Percentiles rank a stretch among this genome's conserved stretches.
Evolutionary conservation across 2,113 vertebrate species (phyloP).

Genomic region (Tringa solitaria): DNA sequence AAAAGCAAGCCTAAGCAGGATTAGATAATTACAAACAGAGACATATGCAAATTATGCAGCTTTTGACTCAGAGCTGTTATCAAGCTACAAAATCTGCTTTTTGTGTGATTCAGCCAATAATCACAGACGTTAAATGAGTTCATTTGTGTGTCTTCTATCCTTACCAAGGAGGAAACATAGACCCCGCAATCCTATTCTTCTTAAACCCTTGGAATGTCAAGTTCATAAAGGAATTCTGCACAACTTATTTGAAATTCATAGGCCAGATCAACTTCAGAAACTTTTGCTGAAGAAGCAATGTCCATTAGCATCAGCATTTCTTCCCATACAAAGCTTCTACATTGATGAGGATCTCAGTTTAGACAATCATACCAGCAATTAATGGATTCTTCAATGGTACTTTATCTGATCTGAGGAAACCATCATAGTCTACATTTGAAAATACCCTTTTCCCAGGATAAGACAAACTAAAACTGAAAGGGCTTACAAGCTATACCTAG

Average conservation of each 20-base stretch:
- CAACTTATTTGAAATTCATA: neutral
- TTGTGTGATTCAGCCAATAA: slow-evolving; percentile 44
- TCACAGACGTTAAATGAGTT: slow-evolving; percentile 50
- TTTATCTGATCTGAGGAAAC: neutral
- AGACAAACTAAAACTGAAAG: neutral
- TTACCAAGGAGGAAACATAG: neutral
- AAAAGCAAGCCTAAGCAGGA: slow-evolving; percentile 15
- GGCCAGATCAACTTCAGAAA: neutral
- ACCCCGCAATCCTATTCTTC: neutral
- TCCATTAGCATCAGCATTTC: neutral
- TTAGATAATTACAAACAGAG: slow-evolving; percentile 49
- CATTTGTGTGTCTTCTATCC: slow-evolving; percentile 27
- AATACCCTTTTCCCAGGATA: neutral
- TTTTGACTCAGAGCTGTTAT: slow-evolving; percentile 24
- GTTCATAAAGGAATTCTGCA: slow-evolving; percentile 1
- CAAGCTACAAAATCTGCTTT: slow-evolving; percentile 21
- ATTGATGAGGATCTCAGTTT: neutral
- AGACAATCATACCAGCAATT: neutral
- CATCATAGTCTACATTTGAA: neutral
- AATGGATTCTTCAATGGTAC: neutral
- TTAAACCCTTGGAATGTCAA: slow-evolving; percentile 14
- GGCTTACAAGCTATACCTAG: neutral
- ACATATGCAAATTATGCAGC: neutral
- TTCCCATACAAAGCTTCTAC: neutral
- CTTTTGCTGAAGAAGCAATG: neutral